Evolutionary conservation across 2,888 invertebrate species (phyloP), one percentile per base, ranked within the genome.

Genomic region (Anodontia alba): DNA sequence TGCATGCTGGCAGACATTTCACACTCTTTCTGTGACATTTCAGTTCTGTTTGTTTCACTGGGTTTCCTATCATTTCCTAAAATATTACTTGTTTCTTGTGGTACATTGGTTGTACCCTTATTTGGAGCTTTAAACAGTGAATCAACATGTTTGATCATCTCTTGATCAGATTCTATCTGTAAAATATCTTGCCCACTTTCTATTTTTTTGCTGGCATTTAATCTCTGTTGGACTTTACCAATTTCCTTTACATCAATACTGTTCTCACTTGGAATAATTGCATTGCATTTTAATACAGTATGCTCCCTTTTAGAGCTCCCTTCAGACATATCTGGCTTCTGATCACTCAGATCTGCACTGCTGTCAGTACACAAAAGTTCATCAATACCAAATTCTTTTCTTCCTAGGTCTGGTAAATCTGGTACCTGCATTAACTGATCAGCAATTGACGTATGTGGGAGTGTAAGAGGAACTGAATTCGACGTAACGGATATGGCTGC

Each of bases 381-480:
- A 71, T 81, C 84, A 23, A 84, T 75, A 38, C 78, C 74, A 80
- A 83, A 77, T 42, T 84, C 81, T 36, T 81, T 84, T 15, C 77
- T 66, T n/a, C 85, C 82, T 7, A 85, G 68, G 67, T 85, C 85
- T 33, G 82, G 82, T 26, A 85, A 68, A 26, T 85, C 85, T 66
- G 85, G 82, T 8, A 85, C 31, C 12, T 43, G 33, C 31, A 66
- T 42, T 12, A 38, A 23, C 33, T 68, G 38, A 33, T 17, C 5
- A 31, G 33, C 33, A 31, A 33, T 33, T 10, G 31, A 1, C 1
- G 62, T 33, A 33, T 62, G 62, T 33, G 62, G 5, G 20, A 10
- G 15, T n/a, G 62, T 33, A 7, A 26, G 1, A 20, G 62, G 33
- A n/a, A 33, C 33, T n/a, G 62, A 33, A 33, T 17, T 62, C 10